Conservation (phyloP, 2,113 vertebrate species). For the Tiliqua scincoides region DNA sequence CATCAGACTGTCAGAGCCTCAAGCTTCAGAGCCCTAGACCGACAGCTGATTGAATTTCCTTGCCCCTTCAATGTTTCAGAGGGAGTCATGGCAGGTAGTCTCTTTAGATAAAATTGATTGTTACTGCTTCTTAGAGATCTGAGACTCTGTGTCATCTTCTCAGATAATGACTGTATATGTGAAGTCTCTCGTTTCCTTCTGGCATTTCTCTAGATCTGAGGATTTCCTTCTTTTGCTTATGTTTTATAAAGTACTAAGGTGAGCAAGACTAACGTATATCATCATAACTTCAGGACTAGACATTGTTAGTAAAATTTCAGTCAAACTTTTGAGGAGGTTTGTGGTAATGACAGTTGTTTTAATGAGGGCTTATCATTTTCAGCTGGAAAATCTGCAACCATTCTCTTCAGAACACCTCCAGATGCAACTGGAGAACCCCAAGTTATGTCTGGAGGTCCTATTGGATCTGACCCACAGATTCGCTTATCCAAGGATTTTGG, state of each 20-base stretch:
- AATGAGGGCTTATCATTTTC: conserved; percentile 35
- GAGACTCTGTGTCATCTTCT: not conserved
- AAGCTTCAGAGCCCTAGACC: not conserved
- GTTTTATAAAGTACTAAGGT: conserved; percentile 25
- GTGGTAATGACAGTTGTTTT: conserved; percentile 41
- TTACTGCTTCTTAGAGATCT: not conserved
- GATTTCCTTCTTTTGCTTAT: conserved; percentile 25
- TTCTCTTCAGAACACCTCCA: not conserved
- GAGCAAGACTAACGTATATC: not conserved
- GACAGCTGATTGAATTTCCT: fast-evolving
- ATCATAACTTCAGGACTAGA: not conserved
- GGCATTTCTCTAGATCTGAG: conserved; percentile 5
- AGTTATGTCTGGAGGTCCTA: no score
- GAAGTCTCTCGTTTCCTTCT: not conserved
- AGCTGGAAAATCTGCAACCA: not conserved
- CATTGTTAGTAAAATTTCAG: conserved; percentile 45
- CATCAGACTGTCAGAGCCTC: not conserved
- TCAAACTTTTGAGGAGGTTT: conserved; percentile 40
- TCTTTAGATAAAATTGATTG: not conserved
- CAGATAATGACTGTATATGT: not conserved
- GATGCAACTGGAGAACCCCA: no score
- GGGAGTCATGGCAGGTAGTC: not conserved
- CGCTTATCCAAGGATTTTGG: no score
- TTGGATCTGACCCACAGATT: no score
- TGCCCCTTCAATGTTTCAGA: not conserved